Evolutionary conservation across 2,888 invertebrate species (phyloP), one percentile per base, ranked within the genome.

Genomic region (Holacanthella duospinosa): DNA sequence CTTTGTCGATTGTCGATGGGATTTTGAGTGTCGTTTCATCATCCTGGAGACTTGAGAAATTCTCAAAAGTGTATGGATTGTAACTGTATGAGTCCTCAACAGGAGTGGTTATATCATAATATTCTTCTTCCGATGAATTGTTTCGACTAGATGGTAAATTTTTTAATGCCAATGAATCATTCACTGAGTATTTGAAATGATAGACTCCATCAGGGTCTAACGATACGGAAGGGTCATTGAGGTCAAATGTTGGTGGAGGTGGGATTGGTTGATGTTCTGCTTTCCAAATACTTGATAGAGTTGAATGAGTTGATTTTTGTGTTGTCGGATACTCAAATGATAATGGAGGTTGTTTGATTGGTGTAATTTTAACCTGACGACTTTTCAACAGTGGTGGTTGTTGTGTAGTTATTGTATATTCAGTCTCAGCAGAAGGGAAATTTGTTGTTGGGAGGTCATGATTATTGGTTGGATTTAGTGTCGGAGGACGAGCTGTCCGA

Each of bases 31-130:
- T 36, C 36, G 6, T 16, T 9, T 36, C 36, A 24, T 29, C 59
- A 1, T 43, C 54, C 54, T n/a, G n/a, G n/a, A n/a, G n/a, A n/a
- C n/a, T n/a, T n/a, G n/a, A n/a, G n/a, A n/a, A n/a, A n/a, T n/a
- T n/a, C n/a, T n/a, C n/a, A n/a, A n/a, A n/a, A n/a, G n/a, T n/a
- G n/a, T n/a, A n/a, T n/a, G n/a, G n/a, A n/a, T n/a, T n/a, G n/a
- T n/a, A n/a, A n/a, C n/a, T n/a, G n/a, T n/a, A n/a, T n/a, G n/a
- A n/a, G n/a, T n/a, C n/a, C n/a, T n/a, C n/a, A n/a, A n/a, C n/a
- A n/a, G n/a, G n/a, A n/a, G n/a, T n/a, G 56, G 21, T 43, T 44
- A 71, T 57, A 24, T 66, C 66, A 56, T 66, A 69, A n/a, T n/a
- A n/a, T n/a, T n/a, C n/a, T 36, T 68, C 66, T 43, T 69, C 67